Conservation (phyloP, 1,140 invertebrate genomes). For the Pseudomyrmex pallidus region DNA sequence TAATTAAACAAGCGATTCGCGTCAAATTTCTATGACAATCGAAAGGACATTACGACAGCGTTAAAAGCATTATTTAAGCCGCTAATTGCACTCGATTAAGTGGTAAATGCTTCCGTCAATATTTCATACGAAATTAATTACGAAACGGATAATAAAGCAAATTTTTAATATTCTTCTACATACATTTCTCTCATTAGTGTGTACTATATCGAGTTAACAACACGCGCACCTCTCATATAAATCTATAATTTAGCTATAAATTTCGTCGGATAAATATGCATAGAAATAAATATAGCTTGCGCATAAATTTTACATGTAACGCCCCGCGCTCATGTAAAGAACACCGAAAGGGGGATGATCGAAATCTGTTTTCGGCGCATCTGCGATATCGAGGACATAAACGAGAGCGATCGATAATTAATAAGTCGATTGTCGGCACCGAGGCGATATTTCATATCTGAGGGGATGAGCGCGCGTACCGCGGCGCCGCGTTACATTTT, state of each 20-base stretch:
- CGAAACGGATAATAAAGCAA: slow-evolving; percentile 43
- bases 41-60: slow-evolving; percentile 53
- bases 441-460: slow-evolving; percentile 58
- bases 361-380: slow-evolving; percentile 55
- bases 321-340: not conserved
- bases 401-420: slow-evolving; percentile 57
- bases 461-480: slow-evolving; percentile 33
- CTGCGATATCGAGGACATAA: slow-evolving; percentile 48
- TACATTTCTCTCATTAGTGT: slow-evolving; percentile 20
- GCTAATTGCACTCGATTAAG: slow-evolving; percentile 21
- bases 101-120: slow-evolving; percentile 49
- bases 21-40: slow-evolving; percentile 59
- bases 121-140: slow-evolving; percentile 36
- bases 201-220: slow-evolving; percentile 28
- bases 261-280: slow-evolving; percentile 58
- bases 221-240: not conserved
- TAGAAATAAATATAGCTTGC: slow-evolving; percentile 53
- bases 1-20: slow-evolving; percentile 59
- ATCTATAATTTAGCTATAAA: slow-evolving; percentile 45
- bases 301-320: slow-evolving; percentile 41
- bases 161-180: slow-evolving; percentile 35
- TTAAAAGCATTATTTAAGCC: slow-evolving; percentile 53
- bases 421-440: slow-evolving; percentile 58
- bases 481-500: slow-evolving; percentile 45
- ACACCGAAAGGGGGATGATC: slow-evolving; percentile 14